Percentiles rank a stretch among this genome's conserved stretches.
These are phyloP conservation scores for Scopus umbretta DNA, from an alignment of 2,113 vertebrate species.

Conservation along the genomic window DNA sequence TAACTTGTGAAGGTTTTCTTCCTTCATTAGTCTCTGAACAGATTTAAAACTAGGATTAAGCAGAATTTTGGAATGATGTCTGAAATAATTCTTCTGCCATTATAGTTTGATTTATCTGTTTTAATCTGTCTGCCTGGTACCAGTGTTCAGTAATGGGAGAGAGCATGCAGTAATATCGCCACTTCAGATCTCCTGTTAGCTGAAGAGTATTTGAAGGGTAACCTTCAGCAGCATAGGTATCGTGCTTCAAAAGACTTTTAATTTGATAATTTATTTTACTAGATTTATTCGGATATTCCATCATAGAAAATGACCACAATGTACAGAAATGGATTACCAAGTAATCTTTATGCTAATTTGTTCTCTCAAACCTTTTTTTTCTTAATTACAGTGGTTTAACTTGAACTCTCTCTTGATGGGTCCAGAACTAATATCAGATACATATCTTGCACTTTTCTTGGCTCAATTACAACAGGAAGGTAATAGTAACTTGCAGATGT, in stretches of 20 bases:
- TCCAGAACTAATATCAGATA: conserved; percentile 98
- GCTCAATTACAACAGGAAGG: conserved; percentile 99
- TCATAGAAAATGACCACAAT: not conserved
- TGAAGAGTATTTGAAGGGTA: not conserved
- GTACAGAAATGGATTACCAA: not conserved
- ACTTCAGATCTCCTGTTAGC: not conserved
- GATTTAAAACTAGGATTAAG: not conserved
- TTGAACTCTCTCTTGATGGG: conserved; percentile 98
- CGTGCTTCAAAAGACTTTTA: not conserved
- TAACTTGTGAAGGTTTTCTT: not conserved
- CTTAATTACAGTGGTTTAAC: conserved; percentile 94
- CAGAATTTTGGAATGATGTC: not conserved
- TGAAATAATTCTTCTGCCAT: not conserved
- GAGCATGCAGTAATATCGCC: not conserved
- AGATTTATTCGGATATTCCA: not conserved
- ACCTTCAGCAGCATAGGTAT: not conserved
- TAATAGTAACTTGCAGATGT: conserved; percentile 68
- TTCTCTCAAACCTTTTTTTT: conserved; percentile 52
- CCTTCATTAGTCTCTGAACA: not conserved
- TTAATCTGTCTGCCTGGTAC: not conserved
- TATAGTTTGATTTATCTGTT: not conserved
- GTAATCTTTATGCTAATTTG: conserved; percentile 44
- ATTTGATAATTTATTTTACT: not conserved
- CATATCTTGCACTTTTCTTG: conserved; percentile 97
- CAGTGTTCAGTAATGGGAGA: not conserved